Conservation (phyloP, 1,140 invertebrate species). For the Diachasmimorpha longicaudata region DNA sequence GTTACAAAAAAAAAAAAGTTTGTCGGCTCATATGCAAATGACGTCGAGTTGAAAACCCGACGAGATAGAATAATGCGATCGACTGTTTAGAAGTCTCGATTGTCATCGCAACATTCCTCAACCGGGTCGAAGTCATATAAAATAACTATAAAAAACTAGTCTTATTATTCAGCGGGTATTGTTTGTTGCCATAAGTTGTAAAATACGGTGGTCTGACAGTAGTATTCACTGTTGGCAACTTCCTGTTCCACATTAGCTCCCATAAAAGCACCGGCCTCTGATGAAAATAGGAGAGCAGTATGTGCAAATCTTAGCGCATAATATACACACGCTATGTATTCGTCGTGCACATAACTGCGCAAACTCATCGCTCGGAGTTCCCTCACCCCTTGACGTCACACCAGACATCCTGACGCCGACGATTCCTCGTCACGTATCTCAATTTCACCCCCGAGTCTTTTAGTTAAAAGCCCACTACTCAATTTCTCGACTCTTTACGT, state of each 20-base stretch:
- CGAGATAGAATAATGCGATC: too few relatives aligned
- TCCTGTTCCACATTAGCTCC: neutral
- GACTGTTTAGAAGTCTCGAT: too few relatives aligned
- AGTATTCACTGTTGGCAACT: neutral
- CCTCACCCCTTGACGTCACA: constrained; percentile 42
- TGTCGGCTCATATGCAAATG: too few relatives aligned
- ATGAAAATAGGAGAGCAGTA: neutral
- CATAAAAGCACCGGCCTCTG: neutral
- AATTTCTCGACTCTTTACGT: neutral
- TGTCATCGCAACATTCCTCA: too few relatives aligned
- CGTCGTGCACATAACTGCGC: neutral
- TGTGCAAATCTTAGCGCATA: neutral
- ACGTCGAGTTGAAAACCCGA: too few relatives aligned
- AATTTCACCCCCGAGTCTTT: neutral
- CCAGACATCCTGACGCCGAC: constrained; percentile 49
- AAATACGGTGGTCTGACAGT: neutral
- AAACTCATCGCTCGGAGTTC: constrained; percentile 31
- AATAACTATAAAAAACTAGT: neutral
- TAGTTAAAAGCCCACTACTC: neutral
- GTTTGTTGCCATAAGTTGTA: neutral
- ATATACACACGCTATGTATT: neutral
- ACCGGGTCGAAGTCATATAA: too few relatives aligned
- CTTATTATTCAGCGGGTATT: neutral
- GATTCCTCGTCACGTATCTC: neutral
- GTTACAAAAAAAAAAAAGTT: too few relatives aligned